Evolutionary conservation across 2,797 vertebrate genomes (phyloP), one percentile per base, ranked within the genome.

Genomic region (Nannoperca australis): DNA sequence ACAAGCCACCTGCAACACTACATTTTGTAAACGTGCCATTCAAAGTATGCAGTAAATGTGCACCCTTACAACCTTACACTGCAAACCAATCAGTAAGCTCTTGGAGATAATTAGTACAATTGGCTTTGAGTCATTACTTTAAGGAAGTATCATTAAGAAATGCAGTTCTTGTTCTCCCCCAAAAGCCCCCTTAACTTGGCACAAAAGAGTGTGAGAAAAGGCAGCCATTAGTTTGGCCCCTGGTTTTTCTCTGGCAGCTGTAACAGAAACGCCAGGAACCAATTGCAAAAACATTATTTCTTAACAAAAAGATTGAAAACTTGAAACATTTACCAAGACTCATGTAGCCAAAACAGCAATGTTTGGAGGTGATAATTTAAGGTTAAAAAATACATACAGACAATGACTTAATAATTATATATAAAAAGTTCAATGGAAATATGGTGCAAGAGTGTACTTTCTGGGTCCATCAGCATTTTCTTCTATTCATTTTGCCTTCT

Each of bases 261-360:
- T 10, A 55, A 32, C 6, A 61, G n/a, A 73, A 51, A 70, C 56
- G 45, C 54, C 10, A 65, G 40, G 17, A 79, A 53, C 22, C 22
- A 54, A 75, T 17, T 72, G 12, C 30, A 62, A 62, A 79, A 55
- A 53, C 15, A 47, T 51, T 53, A 10, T 45, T 55, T 79, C 14
- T 73, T 34, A 30, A 63, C 30, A 69, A 5, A 4, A 77, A 78
- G 24, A 47, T 32, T 70, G 45, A 65, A 63, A 80, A 60, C 30
- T 45, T 62, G 17, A n/a, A 75, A 73, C 59, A 77, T 60, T 68
- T 58, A 50, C 17, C 6, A 7, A 7, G 9, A 1, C 38, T 27
- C 15, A 34, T 10, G 47, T 12, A 55, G 54, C 53, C n/a, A 61
- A 40, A 81, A 36, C 22, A 70, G 34, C 8, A 38, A 47, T 44